phyloP scores from a whole-genome alignment of 2,113 vertebrate genomes.

The Himantopus leucocephalus region DNA sequence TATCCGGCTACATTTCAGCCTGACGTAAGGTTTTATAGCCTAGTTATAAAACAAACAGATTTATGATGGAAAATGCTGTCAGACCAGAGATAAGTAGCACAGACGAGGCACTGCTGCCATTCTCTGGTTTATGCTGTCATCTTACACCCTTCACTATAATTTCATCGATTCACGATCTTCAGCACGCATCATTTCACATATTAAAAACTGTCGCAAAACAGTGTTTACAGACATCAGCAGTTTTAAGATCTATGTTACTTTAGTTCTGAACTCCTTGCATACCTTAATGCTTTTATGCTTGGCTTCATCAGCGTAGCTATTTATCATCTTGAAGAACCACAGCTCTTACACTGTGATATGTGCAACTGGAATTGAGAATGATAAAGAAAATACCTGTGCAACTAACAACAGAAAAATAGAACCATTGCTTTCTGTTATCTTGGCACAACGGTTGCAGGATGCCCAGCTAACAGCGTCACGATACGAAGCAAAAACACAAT shows the following conservation, averaged over 20 bases:
- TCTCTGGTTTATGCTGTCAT: conserved; percentile 6
- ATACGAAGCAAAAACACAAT: not conserved
- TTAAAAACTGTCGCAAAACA: conserved; percentile 30
- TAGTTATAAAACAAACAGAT: conserved; percentile 22
- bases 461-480: not conserved
- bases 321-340: conserved; percentile 11
- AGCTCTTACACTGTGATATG: not conserved
- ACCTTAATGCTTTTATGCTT: conserved; percentile 22
- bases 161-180: conserved; percentile 15
- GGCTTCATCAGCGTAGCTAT: not conserved
- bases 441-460: not conserved
- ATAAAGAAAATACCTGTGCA: not conserved
- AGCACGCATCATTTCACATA: conserved; percentile 9
- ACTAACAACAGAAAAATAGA: not conserved
- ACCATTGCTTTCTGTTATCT: not conserved
- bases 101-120: not conserved
- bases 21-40: not conserved
- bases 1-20: not conserved
- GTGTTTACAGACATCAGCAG: conserved; percentile 36
- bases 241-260: conserved; percentile 17
- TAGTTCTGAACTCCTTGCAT: not conserved
- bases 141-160: not conserved
- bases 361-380: not conserved
- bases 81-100: not conserved
- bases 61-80: not conserved